These are phyloP conservation scores for Drosophila cyrtoloma DNA, from an alignment of 2,888 invertebrate species.

Conservation along the genomic window DNA sequence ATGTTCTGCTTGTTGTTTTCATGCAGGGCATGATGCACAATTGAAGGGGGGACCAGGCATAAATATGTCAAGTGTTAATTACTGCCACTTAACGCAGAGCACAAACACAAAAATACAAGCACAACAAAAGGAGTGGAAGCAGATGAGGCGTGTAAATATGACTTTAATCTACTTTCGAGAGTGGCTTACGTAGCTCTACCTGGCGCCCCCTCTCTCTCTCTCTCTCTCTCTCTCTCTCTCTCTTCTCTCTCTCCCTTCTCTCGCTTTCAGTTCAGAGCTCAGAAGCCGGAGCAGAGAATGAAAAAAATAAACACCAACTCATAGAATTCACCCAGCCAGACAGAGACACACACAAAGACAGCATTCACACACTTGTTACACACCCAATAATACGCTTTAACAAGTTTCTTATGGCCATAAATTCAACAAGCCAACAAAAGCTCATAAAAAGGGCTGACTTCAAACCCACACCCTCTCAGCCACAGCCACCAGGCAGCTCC, in stretches of 20 bases:
- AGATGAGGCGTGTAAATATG: constrained; percentile 66
- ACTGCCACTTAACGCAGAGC: constrained; percentile 77
- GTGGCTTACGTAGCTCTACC: constrained; percentile 58
- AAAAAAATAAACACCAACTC: constrained; percentile 56
- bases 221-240: background rate
- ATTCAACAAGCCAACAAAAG: constrained; percentile 79
- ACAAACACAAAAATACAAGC: constrained; percentile 67
- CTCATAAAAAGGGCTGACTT: constrained; percentile 75
- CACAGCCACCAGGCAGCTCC: background rate
- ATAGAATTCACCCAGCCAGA: constrained; percentile 6
- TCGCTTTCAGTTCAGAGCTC: constrained; percentile 37
- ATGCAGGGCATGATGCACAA: constrained; percentile 62
- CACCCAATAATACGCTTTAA: constrained; percentile 80
- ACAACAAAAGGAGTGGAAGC: constrained; percentile 25
- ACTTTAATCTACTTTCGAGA: constrained; percentile 76
- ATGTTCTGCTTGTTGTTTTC: constrained; percentile 27
- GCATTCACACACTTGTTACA: constrained; percentile 67
- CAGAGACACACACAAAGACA: constrained; percentile 29
- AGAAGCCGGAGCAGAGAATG: constrained; percentile 52
- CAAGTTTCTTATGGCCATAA: constrained; percentile 81
- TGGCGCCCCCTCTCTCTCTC: background rate
- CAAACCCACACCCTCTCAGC: background rate
- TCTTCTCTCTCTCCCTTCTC: constrained; percentile 1
- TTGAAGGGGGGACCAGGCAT: constrained; percentile 57
- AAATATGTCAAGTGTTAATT: constrained; percentile 83